These are phyloP conservation scores for Enteromius anoplus DNA, from an alignment of 2,797 vertebrate species.

Conservation along the genomic window DNA sequence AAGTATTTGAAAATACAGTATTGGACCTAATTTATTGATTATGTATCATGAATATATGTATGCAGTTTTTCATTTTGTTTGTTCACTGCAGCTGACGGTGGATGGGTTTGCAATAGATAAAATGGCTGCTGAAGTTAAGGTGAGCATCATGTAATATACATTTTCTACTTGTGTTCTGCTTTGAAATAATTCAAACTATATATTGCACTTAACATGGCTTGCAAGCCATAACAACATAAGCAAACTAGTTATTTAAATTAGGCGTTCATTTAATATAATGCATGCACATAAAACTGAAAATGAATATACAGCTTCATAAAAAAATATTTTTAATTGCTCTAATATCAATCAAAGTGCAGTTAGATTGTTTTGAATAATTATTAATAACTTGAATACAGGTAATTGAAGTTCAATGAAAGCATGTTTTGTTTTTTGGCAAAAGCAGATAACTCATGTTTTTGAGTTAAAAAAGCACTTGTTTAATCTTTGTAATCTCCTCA, in stretches of 20 bases:
- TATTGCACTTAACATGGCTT: not conserved
- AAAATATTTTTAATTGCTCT: too few species aligned
- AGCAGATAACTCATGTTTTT: too few species aligned
- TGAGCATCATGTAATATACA: conserved; percentile 67
- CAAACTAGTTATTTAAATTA: not conserved
- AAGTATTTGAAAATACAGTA: not conserved
- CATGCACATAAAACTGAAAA: not conserved
- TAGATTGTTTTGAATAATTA: too few species aligned
- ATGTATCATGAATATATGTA: not conserved
- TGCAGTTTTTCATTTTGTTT: conserved; percentile 11
- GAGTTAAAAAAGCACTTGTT: too few species aligned
- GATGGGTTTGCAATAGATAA: conserved; percentile 97
- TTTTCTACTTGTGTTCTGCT: not conserved
- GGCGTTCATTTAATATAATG: not conserved
- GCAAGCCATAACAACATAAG: not conserved
- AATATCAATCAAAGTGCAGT: too few species aligned
- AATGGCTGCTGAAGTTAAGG: conserved; percentile 97
- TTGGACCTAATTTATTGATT: not conserved
- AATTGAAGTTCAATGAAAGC: too few species aligned
- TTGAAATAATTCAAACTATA: not conserved
- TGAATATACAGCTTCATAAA: not conserved
- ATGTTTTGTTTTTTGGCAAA: too few species aligned
- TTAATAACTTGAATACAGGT: too few species aligned
- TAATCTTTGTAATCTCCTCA: too few species aligned
- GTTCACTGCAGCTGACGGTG: conserved; percentile 84